A percentile compares a stretch with the other conserved stretches of the same genome.
Conservation (phyloP, 92 coral and sea anemone genomes). For the Plumapathes pennacea region DNA sequence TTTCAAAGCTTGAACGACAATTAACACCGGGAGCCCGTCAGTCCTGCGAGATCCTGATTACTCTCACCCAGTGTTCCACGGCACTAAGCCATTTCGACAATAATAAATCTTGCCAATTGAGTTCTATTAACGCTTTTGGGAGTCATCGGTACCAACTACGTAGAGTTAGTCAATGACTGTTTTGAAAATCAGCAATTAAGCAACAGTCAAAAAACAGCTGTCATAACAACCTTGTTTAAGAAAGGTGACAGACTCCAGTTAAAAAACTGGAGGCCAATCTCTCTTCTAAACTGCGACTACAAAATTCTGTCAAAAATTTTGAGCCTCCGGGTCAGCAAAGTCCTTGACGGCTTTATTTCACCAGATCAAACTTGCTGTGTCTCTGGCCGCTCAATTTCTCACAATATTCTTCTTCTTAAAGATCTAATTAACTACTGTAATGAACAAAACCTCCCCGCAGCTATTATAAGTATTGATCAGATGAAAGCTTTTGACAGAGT, state of each 20-base stretch:
- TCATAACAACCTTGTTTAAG: no score
- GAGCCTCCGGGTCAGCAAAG: neutral
- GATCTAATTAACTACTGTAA: neutral
- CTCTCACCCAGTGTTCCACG: neutral
- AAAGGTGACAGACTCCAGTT: no score
- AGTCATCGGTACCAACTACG: no score
- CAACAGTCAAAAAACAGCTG: no score
- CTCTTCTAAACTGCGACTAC: conserved; percentile 10
- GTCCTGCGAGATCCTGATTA: conserved; percentile 3
- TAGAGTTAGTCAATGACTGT: no score
- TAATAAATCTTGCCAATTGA: no score
- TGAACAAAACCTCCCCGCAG: conserved; percentile 2
- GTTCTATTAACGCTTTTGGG: no score
- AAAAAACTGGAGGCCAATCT: conserved; percentile 30
- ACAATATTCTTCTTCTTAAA: neutral
- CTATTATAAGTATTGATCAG: conserved; percentile 2
- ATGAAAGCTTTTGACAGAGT: conserved; percentile 11
- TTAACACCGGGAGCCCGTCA: neutral
- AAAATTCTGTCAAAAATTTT: conserved; percentile 10
- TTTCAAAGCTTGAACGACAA: neutral
- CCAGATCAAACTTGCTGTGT: conserved; percentile 16
- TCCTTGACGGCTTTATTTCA: conserved; percentile 4
- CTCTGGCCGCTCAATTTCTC: conserved; percentile 1
- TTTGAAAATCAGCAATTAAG: no score
- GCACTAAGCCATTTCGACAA: neutral